Conservation (phyloP, 2,797 vertebrate species). For the Platalea minor region DNA sequence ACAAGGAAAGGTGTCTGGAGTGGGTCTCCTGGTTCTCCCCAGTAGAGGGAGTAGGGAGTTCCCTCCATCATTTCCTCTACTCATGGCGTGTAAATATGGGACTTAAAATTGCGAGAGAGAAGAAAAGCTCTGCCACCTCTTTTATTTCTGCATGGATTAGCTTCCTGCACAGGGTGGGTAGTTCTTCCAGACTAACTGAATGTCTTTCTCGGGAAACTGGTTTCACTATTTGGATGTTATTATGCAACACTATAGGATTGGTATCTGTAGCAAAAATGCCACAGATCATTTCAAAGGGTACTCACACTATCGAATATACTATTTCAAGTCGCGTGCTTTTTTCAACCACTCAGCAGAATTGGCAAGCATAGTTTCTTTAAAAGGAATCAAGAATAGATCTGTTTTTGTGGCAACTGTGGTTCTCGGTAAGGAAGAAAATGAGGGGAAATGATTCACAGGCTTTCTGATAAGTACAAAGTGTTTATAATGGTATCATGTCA, state of each 20-base stretch:
- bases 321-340: background rate
- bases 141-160: background rate
- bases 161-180: background rate
- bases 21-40: background rate
- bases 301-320: background rate
- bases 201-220: background rate
- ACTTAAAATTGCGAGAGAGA: background rate
- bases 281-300: conserved; percentile 20
- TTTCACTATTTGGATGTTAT: conserved; percentile 16
- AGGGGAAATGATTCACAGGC: background rate
- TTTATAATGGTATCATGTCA: background rate
- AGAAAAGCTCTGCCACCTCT: background rate
- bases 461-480: conserved; percentile 5
- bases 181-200: background rate
- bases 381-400: conserved; percentile 19
- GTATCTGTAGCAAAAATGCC: conserved; percentile 14
- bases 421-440: background rate
- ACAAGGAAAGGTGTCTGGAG: background rate
- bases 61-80: background rate
- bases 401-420: background rate
- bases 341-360: conserved; percentile 23
- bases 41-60: conserved; percentile 33
- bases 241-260: background rate
- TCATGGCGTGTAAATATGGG: background rate
- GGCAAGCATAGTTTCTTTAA: conserved; percentile 8